A percentile compares a stretch with the other conserved stretches of the same genome.
phyloP scores from a whole-genome alignment of 2,113 vertebrate species.

The Bagarius yarrelli region DNA sequence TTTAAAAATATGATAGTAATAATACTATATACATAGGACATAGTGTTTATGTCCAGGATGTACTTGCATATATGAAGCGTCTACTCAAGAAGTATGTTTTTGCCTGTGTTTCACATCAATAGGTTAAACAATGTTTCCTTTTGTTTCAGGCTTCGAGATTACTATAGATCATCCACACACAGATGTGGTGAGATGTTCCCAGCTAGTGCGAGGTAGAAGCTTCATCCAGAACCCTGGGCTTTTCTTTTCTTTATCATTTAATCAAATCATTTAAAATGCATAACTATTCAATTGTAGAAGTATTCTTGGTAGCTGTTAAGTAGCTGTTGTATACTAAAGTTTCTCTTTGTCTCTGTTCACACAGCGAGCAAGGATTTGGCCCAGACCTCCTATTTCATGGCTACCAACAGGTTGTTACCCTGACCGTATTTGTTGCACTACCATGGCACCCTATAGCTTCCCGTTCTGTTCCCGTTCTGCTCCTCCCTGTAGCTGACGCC shows the following conservation, averaged over 20 bases:
- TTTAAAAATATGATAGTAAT: too few species aligned
- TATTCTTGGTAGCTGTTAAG: neutral
- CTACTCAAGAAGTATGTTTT: too few species aligned
- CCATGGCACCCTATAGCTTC: conserved; percentile 99
- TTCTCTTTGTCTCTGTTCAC: conserved; percentile 64
- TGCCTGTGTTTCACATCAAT: too few species aligned
- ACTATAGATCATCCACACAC: conserved; percentile 99
- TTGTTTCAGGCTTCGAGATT: conserved; percentile 96
- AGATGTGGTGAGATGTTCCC: conserved; percentile 99
- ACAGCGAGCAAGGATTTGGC: conserved; percentile 99
- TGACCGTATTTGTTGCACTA: conserved; percentile 99
- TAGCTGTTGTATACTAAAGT: conserved; percentile 41
- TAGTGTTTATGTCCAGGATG: too few species aligned
- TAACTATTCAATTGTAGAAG: neutral
- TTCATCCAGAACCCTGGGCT: neutral
- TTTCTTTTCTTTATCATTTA: conserved; percentile 16
- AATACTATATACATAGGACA: too few species aligned
- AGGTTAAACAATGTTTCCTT: neutral
- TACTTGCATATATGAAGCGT: too few species aligned
- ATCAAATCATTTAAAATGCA: neutral
- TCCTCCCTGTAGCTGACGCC: conserved; percentile 92
- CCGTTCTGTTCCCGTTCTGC: conserved; percentile 90
- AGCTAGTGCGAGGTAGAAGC: conserved; percentile 95
- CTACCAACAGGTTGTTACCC: conserved; percentile 99
- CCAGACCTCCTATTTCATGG: conserved; percentile 99